Conservation (phyloP, 2,113 vertebrate species). For the Proteles cristata region DNA sequence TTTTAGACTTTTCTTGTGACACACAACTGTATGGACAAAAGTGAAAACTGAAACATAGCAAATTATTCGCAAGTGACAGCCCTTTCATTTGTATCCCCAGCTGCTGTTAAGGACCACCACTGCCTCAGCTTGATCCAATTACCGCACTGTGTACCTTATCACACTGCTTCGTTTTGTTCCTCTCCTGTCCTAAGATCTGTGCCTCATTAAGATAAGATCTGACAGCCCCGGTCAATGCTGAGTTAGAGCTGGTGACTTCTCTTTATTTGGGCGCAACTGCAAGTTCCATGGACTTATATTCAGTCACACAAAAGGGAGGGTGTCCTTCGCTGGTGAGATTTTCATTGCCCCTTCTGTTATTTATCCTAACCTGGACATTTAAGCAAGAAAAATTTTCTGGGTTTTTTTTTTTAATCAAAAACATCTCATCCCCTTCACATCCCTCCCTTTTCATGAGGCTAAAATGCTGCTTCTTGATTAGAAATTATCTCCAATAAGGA, state of each 20-base stretch:
- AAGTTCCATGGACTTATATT: constrained; percentile 63
- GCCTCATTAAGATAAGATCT: constrained; percentile 82
- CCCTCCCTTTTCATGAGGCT: background rate
- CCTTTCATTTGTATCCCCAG: constrained; percentile 59
- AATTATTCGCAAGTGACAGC: constrained; percentile 72
- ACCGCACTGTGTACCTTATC: constrained; percentile 68
- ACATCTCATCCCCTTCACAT: background rate
- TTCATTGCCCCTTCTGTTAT: constrained; percentile 26
- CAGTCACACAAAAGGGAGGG: constrained; percentile 11
- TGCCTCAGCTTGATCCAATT: constrained; percentile 80
- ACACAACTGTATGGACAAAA: constrained; percentile 19
- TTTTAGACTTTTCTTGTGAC: constrained; percentile 49
- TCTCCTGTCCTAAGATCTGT: constrained; percentile 68
- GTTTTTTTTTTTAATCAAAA: background rate
- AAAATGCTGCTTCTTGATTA: constrained; percentile 27
- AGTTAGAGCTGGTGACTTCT: constrained; percentile 65
- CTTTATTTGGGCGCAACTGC: constrained; percentile 68
- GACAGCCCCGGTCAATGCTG: constrained; percentile 71
- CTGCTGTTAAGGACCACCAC: constrained; percentile 71
- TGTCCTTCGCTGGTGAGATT: background rate
- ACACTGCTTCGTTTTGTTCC: constrained; percentile 41
- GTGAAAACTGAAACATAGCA: constrained; percentile 55
- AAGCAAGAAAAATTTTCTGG: constrained; percentile 15
- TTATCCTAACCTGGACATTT: constrained; percentile 29
- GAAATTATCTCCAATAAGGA: constrained; percentile 52